Conservation (phyloP, 2,797 vertebrate species). For the Cetoscarus ocellatus region DNA sequence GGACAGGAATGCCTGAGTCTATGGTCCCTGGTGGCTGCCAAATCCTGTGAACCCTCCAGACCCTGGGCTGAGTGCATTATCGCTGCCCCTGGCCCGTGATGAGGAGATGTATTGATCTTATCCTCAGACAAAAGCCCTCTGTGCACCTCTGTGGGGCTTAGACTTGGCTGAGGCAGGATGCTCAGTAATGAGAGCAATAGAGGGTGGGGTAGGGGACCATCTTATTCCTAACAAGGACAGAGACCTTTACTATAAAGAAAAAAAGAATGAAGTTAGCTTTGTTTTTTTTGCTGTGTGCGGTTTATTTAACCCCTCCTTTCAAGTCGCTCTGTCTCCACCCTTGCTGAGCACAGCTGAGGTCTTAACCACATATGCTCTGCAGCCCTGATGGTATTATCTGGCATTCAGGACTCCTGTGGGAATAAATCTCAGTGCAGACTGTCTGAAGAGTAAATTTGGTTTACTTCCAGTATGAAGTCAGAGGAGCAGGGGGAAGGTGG, state of each 20-base stretch:
- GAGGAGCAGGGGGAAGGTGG: constrained; percentile 31
- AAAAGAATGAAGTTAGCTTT: constrained; percentile 41
- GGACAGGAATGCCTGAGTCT: constrained; percentile 29
- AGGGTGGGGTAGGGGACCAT: constrained; percentile 49
- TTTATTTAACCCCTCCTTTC: constrained; percentile 36
- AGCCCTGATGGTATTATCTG: constrained; percentile 45
- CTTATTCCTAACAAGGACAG: constrained; percentile 63
- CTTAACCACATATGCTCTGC: constrained; percentile 38
- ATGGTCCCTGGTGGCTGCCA: constrained; percentile 36
- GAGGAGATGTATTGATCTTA: constrained; percentile 76
- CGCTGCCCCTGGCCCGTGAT: constrained; percentile 66
- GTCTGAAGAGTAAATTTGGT: constrained; percentile 63
- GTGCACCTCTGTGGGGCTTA: constrained; percentile 68
- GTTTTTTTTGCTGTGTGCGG: constrained; percentile 32
- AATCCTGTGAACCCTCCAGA: constrained; percentile 51
- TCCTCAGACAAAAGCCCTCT: constrained; percentile 68
- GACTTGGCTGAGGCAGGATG: constrained; percentile 59
- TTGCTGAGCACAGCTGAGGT: constrained; percentile 42
- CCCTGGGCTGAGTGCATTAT: constrained; percentile 73
- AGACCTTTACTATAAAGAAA: constrained; percentile 59
- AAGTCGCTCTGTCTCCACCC: constrained; percentile 27
- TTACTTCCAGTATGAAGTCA: constrained; percentile 50
- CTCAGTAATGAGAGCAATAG: constrained; percentile 70
- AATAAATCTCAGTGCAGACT: constrained; percentile 41
- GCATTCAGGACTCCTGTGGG: constrained; percentile 47